Base-by-base conservation (phyloP, 2,113 vertebrate species). In the Podarcis cretensis region DNA sequence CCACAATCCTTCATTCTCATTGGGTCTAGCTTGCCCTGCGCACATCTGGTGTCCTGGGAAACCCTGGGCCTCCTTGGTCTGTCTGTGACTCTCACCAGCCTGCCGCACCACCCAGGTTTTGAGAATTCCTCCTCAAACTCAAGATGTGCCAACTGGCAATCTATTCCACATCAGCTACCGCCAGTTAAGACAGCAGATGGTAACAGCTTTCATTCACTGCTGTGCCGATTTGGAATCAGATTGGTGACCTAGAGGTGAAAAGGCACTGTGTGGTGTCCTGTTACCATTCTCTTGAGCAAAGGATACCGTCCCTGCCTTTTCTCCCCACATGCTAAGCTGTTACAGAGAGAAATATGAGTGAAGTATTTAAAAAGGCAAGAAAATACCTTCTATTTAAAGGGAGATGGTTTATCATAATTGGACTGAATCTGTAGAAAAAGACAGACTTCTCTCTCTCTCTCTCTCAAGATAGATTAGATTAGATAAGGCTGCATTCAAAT, bases 131-230 rank as follows among this genome's bases (percentile, higher is more conserved):
- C 32, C 71, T 43, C 35, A 75, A 54, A 40, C 32, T 81, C 35
- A 73, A 30, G 37, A 66, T 86, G 68, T 43, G 57, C 57, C 84
- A 83, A 66, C 66, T 48, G 37, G 25, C 82, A 77, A 30, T 48
- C 59, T 23, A 21, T 78, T 68, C 63, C 63, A 68, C 37, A 68
- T 78, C 74, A 54, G 20, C 35, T 37, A 68, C 23, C 54, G 6
- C 4, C 30, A 79, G 30, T 66, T 43, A 73, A 86, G 59, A 48
- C 59, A 78, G 75, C 74, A 86, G 59, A 86, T 78, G 85, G 32
- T 48, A 86, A 86, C 75, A n/a, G 76, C 37, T 86, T 79, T 86
- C 54, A 40, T 57, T 77, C 74, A 43, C 63, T 68, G 68, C 30
- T 73, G 57, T 74, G 74, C 40, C 43, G 37, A 23, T 66, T 23